Percentiles rank a stretch among this genome's conserved stretches.
Evolutionary conservation across 2,797 vertebrate species (phyloP).

Genomic region (Protosalanx chinensis): DNA sequence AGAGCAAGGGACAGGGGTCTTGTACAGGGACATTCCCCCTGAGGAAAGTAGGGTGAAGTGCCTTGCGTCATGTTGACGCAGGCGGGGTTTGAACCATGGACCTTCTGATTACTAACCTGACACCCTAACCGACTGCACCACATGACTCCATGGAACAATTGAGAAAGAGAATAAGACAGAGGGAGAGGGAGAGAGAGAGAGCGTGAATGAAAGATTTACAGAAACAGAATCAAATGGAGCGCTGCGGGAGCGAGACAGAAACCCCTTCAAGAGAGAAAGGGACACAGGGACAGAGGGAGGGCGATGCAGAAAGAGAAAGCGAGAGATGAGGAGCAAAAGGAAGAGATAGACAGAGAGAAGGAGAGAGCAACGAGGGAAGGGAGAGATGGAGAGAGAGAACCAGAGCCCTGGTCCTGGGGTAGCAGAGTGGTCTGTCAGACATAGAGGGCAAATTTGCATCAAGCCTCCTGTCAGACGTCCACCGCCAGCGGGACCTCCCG

Average conservation of each 20-base stretch:
- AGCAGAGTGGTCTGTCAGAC: constrained; percentile 22
- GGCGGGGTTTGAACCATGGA: too few relatives aligned
- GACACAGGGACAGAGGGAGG: background rate
- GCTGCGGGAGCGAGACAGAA: too few relatives aligned
- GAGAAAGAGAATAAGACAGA: background rate
- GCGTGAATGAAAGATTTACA: background rate
- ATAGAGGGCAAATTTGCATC: constrained; percentile 34
- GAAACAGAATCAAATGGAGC: background rate
- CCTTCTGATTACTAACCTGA: too few relatives aligned
- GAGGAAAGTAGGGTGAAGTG: too few relatives aligned
- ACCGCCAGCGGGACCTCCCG: background rate
- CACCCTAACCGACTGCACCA: too few relatives aligned
- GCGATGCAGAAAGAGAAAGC: constrained; percentile 9
- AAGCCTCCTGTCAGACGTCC: constrained; percentile 13
- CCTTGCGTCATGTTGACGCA: too few relatives aligned
- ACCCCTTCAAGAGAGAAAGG: too few relatives aligned
- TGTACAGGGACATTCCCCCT: too few relatives aligned
- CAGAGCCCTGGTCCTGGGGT: background rate
- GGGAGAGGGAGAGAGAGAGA: background rate
- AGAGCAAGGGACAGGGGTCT: too few relatives aligned
- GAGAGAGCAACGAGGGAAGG: background rate
- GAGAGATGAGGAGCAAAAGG: background rate
- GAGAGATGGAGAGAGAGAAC: background rate
- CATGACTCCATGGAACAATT: too few relatives aligned
- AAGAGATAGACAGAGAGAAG: constrained; percentile 10